Base-by-base conservation (phyloP, 2,797 vertebrate genomes). In the Syndactyla subalaris region DNA sequence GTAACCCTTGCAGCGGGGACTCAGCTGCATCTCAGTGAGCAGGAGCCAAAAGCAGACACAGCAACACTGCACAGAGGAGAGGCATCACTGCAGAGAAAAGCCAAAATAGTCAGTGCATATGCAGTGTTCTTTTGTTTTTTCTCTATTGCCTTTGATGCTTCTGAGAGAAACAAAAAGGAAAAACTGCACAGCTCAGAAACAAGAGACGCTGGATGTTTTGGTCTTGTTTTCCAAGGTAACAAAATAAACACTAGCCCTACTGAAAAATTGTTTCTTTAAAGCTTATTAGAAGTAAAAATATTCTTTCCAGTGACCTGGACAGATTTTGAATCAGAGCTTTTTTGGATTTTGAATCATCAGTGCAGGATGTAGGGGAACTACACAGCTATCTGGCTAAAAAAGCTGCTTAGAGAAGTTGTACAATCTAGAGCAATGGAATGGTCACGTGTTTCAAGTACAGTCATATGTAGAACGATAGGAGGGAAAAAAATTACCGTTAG, bases 41-140 rank as follows among this genome's bases (percentile, higher is more conserved):
- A 58, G 34, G 0, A 7, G 9, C 9, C 43, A 70, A 77, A 34
- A 0, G 0, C 14, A 74, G 9, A n/a, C 8, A 34, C 14, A 32
- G 6, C 7, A n/a, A 11, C 7, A 7, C 1, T 12, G 11, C 1
- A 1, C 22, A 57, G 34, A 66, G 11, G 13, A 61, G 27, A 58
- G 7, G 27, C 8, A 46, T 6, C 26, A 24, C n/a, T 67, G 17
- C 5, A 63, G 18, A 43, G 22, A 72, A 89, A 92, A 78, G 5
- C 1, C 41, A 32, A 5, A 10, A 24, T 49, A 43, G 7, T 26
- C 48, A 49, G 45, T 75, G 12, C 7, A 36, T 9, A 14, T 16
- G 11, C 34, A 51, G 5, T 5, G 5, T 24, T 9, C 6, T 55
- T 66, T 48, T 43, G 17, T 22, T 63, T 80, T 49, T 17, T 67